Base-by-base conservation (phyloP, 2,888 invertebrate genomes). In the Monoplex corrugatus region DNA sequence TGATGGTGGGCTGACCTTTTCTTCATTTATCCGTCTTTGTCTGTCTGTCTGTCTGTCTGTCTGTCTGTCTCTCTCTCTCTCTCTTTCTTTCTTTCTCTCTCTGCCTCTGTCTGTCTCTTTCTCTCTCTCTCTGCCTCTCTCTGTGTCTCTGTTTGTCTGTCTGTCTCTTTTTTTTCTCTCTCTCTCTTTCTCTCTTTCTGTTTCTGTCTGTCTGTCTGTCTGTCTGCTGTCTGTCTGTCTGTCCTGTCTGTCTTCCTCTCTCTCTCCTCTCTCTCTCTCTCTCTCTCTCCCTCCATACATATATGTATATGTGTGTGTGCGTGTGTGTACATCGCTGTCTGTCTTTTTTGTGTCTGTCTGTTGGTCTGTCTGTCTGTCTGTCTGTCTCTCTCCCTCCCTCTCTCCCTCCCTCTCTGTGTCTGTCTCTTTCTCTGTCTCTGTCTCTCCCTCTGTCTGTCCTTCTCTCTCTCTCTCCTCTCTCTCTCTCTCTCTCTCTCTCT, bases 1-100 rank as follows among this genome's bases (percentile, higher is more conserved):
- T 96, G 85, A 95, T 95, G 89, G 96, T 96, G 13, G 35, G 32
- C 6, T 68, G n/a, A n/a, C n/a, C n/a, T n/a, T n/a, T n/a, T n/a
- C n/a, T n/a, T n/a, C n/a, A n/a, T n/a, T n/a, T n/a, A n/a, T n/a
- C n/a, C n/a, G n/a, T n/a, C n/a, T n/a, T n/a, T 68, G 63, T 68
- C 28, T 72, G 72, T 6, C 35, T 32, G 72, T 72, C 0, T 32
- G 45, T n/a, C 38, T 35, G 57, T 57, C 28, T 8, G 10, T 50
- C 10, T 16, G 8, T 50, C 10, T 50, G 8, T 8, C 50, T 50
- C 10, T 16, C 16, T 8, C 50, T 50, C 10, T 50, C 16, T 8
- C 16, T 50, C 10, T 50, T 8, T 16, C 16, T 8, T 16, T 50
- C 10, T 16, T 50, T 8, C 50, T 50, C 10, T 50, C 28, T 8